Percentiles rank a stretch among this genome's conserved stretches.
phyloP scores from a whole-genome alignment of 2,797 vertebrate genomes.

The Otus scops region DNA sequence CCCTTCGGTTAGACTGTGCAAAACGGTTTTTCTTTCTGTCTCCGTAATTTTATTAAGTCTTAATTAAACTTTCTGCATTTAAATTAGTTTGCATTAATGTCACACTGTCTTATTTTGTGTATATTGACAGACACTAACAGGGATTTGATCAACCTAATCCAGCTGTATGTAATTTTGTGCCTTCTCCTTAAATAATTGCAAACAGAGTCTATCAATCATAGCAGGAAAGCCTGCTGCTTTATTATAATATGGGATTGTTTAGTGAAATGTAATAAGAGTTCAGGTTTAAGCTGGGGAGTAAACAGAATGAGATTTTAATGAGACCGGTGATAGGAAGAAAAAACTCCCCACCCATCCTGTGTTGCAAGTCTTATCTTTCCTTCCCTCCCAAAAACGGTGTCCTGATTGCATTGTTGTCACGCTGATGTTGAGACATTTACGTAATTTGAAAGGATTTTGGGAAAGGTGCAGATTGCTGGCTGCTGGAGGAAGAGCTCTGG shows the following conservation, averaged over 20 bases:
- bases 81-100: conserved; percentile 47
- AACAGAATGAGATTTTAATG: conserved; percentile 50
- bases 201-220: conserved; percentile 36
- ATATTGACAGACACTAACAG: conserved; percentile 25
- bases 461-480: not conserved
- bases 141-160: conserved; percentile 55
- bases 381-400: not conserved
- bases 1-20: not conserved
- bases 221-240: not conserved
- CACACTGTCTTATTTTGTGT: conserved; percentile 2
- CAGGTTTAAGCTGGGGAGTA: conserved; percentile 56
- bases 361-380: not conserved
- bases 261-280: conserved; percentile 38
- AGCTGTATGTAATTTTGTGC: conserved; percentile 27
- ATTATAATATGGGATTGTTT: conserved; percentile 42
- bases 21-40: not conserved
- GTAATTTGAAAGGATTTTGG: not conserved
- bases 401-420: not conserved
- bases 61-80: conserved; percentile 54
- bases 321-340: conserved; percentile 18
- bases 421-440: not conserved
- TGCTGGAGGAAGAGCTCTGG: not conserved
- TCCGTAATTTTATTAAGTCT: conserved; percentile 40
- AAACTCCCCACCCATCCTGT: conserved; percentile 45
- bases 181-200: conserved; percentile 58